These are phyloP conservation scores for Arvicanthis niloticus DNA, from an alignment of 2,113 vertebrate species.

Conservation along the genomic window DNA sequence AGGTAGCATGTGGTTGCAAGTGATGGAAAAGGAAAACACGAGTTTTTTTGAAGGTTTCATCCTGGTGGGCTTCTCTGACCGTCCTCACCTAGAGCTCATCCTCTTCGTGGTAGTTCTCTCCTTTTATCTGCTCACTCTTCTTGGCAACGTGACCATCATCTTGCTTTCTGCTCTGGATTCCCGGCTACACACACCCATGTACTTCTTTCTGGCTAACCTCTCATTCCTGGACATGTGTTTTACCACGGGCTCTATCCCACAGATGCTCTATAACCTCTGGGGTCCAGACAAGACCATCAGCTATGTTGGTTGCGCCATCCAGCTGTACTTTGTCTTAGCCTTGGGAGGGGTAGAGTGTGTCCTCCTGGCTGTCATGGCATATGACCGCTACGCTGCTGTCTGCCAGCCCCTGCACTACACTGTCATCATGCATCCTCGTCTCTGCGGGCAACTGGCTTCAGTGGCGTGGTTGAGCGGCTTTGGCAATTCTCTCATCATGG, in stretches of 20 bases:
- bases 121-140: slow-evolving; percentile 75
- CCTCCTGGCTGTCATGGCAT: slow-evolving; percentile 76
- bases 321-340: slow-evolving; percentile 77
- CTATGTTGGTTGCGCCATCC: slow-evolving; percentile 70
- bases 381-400: slow-evolving; percentile 59
- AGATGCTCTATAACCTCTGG: slow-evolving; percentile 77
- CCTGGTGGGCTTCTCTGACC: slow-evolving; percentile 79
- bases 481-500: slow-evolving; percentile 75
- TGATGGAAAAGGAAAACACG: slow-evolving; percentile 51
- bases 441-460: slow-evolving; percentile 66
- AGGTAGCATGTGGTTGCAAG: background rate
- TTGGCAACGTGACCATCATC: slow-evolving; percentile 77
- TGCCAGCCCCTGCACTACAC: slow-evolving; percentile 74
- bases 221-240: slow-evolving; percentile 76
- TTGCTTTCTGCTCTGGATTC: slow-evolving; percentile 60
- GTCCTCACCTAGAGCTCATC: slow-evolving; percentile 65
- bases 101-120: slow-evolving; percentile 70
- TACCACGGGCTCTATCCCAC: slow-evolving; percentile 73
- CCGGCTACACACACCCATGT: slow-evolving; percentile 76
- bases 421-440: slow-evolving; percentile 55
- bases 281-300: slow-evolving; percentile 79
- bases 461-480: slow-evolving; percentile 74
- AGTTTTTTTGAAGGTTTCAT: slow-evolving; percentile 72
- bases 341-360: slow-evolving; percentile 77
- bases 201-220: slow-evolving; percentile 80